Evolutionary conservation across 2,113 vertebrate genomes (phyloP).

Genomic region (Tachysurus vachellii): DNA sequence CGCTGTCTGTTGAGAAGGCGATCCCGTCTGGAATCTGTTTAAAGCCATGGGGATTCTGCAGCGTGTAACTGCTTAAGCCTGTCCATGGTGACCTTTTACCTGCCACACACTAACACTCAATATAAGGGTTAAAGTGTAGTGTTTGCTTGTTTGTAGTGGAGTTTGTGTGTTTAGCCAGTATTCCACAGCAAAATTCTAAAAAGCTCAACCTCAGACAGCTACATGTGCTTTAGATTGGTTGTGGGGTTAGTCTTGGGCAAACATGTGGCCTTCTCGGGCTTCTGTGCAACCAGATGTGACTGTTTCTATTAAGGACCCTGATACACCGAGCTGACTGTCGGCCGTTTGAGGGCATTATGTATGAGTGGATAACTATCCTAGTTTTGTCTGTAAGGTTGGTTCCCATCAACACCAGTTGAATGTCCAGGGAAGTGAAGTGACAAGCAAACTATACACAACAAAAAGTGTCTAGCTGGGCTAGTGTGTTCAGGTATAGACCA

Average conservation of each 20-base stretch:
- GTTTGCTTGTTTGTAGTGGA: conserved; percentile 12
- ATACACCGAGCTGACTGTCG: neutral
- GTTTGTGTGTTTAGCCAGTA: neutral
- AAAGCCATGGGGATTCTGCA: conserved; percentile 17
- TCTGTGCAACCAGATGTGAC: conserved; percentile 8
- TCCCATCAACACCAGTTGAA: neutral
- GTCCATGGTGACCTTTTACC: conserved; percentile 7
- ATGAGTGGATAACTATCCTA: neutral
- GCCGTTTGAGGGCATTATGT: neutral
- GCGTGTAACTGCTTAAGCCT: neutral
- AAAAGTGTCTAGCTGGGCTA: neutral
- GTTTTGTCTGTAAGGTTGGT: neutral
- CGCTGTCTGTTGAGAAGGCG: conserved; percentile 21
- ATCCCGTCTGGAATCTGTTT: conserved; percentile 23
- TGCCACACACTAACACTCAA: neutral
- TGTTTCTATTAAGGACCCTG: neutral
- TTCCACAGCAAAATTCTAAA: neutral
- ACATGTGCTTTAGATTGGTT: conserved; percentile 13
- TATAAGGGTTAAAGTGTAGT: neutral
- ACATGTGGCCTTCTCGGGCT: neutral
- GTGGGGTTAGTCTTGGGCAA: conserved; percentile 7
- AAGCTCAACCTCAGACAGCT: neutral
- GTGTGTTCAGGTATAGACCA: neutral
- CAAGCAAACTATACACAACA: neutral
- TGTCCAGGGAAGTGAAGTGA: neutral